Base-by-base conservation (phyloP, 2,113 vertebrate species). In the Orientallactaga bullata region DNA sequence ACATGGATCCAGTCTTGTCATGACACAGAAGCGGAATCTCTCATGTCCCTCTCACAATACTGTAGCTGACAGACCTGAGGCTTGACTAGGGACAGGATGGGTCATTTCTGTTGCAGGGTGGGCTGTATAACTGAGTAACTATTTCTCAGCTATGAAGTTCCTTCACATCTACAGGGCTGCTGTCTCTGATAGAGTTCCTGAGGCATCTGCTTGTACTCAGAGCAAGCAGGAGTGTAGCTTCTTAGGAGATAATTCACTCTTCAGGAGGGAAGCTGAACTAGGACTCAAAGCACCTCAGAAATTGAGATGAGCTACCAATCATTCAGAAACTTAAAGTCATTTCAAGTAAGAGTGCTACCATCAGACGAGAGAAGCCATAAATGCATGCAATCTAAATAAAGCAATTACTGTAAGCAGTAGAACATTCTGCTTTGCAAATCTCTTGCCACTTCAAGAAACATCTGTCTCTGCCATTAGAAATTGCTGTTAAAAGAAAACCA, bases 301-400 rank as follows among this genome's bases (percentile, higher is more conserved):
- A 73, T 87, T 37, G 78, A 87, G 87, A 95, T 95, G 77, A 93
- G 91, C 85, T 83, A 89, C 89, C 91, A 94, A 47, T 96, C 92
- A 78, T 82, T 72, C 79, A 80, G 51, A 95, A 92, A 91, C 68
- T 79, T 69, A 77, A 95, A 92, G 91, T 87, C 86, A 87, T 95
- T 96, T 95, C 83, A 96, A 95, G 69, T 89, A 94, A 90, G 88
- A 95, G 55, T 93, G 71, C 89, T 88, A 95, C 79, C 58, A 79
- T 84, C 89, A 95, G 82, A 78, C 94, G 84, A 95, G 32, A 88
- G 93, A 95, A 95, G 84, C 91, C 83, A 83, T 95, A 94, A 95
- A 94, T 86, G 85, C 93, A 96, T 97, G 63, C 94, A 97, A 95
- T 96, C 96, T 97, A 97, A 97, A 96, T 97, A 97, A 96, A 96